Conservation (phyloP, 2,888 invertebrate species). For the Apocheima hispidaria region DNA sequence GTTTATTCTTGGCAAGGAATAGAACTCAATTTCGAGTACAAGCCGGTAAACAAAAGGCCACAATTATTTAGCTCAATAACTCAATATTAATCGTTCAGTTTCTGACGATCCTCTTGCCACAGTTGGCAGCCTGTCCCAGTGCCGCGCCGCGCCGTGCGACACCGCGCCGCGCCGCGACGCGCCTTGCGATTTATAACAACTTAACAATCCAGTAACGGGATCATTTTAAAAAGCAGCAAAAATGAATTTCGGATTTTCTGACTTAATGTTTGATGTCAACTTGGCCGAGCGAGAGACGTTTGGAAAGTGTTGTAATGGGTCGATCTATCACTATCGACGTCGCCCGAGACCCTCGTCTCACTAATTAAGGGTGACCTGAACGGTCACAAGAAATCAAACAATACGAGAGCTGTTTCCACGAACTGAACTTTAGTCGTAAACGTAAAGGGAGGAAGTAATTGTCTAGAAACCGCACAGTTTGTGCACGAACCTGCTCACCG, state of each 20-base stretch:
- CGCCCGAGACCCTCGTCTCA: conserved; percentile 10
- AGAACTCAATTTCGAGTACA: conserved; percentile 4
- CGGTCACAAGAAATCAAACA: conserved; percentile 10
- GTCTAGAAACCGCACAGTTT: conserved; percentile 39
- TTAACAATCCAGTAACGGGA: background rate
- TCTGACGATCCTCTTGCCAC: conserved; percentile 6
- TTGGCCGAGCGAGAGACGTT: background rate
- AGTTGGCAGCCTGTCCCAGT: conserved; percentile 31
- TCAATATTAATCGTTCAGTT: conserved; percentile 5
- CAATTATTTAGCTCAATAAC: conserved; percentile 5
- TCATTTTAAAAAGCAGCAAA: conserved; percentile 6
- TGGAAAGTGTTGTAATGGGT: background rate
- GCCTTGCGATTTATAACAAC: background rate
- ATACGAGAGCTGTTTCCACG: conserved; percentile 19
- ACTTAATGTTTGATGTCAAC: conserved; percentile 13
- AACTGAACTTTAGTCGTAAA: conserved; percentile 32
- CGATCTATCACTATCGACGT: too few species aligned
- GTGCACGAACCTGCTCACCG: conserved; percentile 2
- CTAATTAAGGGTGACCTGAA: conserved; percentile 22
- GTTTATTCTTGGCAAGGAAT: background rate
- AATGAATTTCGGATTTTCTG: conserved; percentile 5
- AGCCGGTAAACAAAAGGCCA: conserved; percentile 4
- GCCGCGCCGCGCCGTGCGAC: conserved; percentile 14
- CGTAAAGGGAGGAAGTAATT: conserved; percentile 33
- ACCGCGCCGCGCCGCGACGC: conserved; percentile 22